These are phyloP conservation scores for Conus canariensis DNA, from an alignment of 2,888 invertebrate genomes.

Conservation along the genomic window DNA sequence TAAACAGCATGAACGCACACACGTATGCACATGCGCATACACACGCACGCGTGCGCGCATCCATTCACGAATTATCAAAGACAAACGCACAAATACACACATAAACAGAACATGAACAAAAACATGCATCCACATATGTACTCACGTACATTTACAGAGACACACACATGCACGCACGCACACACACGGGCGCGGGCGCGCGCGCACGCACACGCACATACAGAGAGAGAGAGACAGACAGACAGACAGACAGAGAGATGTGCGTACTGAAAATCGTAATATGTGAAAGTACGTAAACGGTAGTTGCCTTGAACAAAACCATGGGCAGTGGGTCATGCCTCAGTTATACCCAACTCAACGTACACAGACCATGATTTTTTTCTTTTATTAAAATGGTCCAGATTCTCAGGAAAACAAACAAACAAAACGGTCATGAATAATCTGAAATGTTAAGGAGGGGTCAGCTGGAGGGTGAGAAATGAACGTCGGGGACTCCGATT, in stretches of 20 bases:
- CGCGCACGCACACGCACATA: not conserved
- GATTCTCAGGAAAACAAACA: too few species aligned
- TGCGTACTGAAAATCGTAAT: not conserved
- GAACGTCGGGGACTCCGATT: too few species aligned
- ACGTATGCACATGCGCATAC: not conserved
- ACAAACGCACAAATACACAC: slow-evolving; percentile 18
- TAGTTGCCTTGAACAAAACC: too few species aligned
- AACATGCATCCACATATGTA: slow-evolving; percentile 15
- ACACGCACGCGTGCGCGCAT: slow-evolving; percentile 19
- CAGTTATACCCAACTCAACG: too few species aligned
- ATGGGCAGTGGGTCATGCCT: too few species aligned
- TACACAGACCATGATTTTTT: too few species aligned
- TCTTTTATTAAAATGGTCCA: too few species aligned
- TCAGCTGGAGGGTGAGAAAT: too few species aligned
- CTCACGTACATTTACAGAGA: not conserved
- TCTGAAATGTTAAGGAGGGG: too few species aligned
- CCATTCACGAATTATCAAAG: not conserved
- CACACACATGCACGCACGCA: slow-evolving; percentile 24
- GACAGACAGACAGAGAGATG: not conserved
- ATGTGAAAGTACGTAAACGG: not conserved
- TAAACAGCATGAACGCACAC: not conserved
- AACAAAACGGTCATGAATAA: too few species aligned
- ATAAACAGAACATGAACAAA: slow-evolving; percentile 17
- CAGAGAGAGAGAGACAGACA: not conserved
- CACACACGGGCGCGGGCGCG: not conserved